Evolutionary conservation across 2,113 vertebrate species (phyloP).

Genomic region (Urocolius indicus): DNA sequence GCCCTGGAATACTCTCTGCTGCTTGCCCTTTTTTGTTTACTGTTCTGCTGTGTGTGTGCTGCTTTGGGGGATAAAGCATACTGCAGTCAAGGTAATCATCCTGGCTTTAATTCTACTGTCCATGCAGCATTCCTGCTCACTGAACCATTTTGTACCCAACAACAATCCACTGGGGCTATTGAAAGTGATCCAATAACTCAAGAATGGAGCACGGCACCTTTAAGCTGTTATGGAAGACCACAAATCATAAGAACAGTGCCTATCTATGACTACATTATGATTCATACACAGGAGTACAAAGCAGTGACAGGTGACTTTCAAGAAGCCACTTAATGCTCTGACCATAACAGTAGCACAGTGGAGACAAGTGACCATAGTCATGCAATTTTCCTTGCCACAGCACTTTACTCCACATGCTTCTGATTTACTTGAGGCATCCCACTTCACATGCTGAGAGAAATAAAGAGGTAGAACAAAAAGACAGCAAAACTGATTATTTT

Average conservation of each 20-base stretch:
- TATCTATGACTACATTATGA: background rate
- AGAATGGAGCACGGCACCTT: fast-evolving
- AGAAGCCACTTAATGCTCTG: background rate
- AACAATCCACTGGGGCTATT: background rate
- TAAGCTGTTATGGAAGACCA: background rate
- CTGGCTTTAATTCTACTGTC: background rate
- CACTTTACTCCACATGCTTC: background rate
- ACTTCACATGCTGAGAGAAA: background rate
- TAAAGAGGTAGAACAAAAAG: background rate
- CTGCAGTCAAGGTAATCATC: background rate
- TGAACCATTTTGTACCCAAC: background rate
- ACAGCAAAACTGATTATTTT: background rate
- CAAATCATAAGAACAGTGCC: background rate
- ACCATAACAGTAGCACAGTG: background rate
- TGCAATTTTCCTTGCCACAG: background rate
- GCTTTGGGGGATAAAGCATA: background rate
- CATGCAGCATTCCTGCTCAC: background rate
- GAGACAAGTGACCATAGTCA: background rate
- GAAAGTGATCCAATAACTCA: background rate
- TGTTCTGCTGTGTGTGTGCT: background rate
- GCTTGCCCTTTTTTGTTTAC: background rate
- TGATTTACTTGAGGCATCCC: background rate
- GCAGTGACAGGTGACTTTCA: background rate
- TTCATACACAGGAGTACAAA: background rate
- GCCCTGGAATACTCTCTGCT: background rate